Evolutionary conservation across 1,140 invertebrate species (phyloP).

Genomic region (Bactericera cockerelli): DNA sequence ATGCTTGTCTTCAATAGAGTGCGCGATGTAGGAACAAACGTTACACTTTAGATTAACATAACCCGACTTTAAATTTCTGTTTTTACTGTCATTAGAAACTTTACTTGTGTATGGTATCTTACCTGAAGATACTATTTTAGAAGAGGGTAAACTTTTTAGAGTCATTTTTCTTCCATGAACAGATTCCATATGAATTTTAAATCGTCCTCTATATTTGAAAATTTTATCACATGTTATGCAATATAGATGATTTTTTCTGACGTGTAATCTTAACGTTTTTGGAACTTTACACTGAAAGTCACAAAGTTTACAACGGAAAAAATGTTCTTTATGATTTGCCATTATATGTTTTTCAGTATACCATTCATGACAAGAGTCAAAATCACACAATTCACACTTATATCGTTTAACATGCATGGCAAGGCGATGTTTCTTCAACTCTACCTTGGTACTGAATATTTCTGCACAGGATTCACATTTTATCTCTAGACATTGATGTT

Average conservation of each 20-base stretch:
- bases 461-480: background rate
- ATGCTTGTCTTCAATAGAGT: background rate
- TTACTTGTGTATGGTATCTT: background rate
- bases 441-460: background rate
- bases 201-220: background rate
- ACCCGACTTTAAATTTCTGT: no score
- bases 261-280: background rate
- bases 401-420: background rate
- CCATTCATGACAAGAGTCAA: background rate
- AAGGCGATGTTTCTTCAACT: background rate
- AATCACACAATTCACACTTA: constrained; percentile 1
- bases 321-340: background rate
- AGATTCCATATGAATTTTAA: background rate
- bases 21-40: constrained; percentile 2
- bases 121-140: background rate
- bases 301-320: background rate
- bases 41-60: no score
- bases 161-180: background rate
- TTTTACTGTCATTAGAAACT: background rate
- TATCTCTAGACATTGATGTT: background rate
- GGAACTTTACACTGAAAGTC: background rate
- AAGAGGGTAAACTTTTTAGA: background rate
- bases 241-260: background rate
- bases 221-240: background rate
- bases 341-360: background rate